Evolutionary conservation across 2,113 vertebrate species (phyloP).

Genomic region (Thinocorus orbignyianus): DNA sequence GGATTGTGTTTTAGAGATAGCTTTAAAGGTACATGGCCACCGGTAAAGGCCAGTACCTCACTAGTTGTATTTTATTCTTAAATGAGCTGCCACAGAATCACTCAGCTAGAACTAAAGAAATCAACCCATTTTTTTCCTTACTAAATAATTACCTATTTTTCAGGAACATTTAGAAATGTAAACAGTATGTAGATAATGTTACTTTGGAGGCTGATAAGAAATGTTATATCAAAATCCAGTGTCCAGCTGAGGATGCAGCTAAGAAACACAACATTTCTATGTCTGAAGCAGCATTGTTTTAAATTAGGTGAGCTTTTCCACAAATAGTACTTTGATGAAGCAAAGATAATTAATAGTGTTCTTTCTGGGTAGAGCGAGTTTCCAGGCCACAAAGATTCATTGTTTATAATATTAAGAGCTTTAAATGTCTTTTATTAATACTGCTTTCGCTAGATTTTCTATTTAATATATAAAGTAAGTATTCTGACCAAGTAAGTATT

Average conservation of each 20-base stretch:
- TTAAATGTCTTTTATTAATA: not conserved
- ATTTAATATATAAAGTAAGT: not conserved
- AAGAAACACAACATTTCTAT: not conserved
- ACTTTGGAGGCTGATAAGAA: not conserved
- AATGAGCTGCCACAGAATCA: not conserved
- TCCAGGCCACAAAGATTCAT: not conserved
- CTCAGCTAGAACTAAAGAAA: not conserved
- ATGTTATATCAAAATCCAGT: not conserved
- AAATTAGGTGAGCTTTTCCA: not conserved
- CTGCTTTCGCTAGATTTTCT: not conserved
- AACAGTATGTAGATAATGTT: not conserved
- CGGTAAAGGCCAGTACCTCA: not conserved
- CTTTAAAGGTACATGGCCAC: constrained; percentile 13
- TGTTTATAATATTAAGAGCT: not conserved
- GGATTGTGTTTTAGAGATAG: not conserved
- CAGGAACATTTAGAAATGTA: not conserved
- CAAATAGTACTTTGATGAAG: not conserved
- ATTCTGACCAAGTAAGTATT: not conserved
- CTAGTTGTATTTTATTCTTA: not conserved
- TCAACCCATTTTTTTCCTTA: not conserved
- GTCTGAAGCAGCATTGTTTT: not conserved
- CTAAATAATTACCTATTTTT: not conserved
- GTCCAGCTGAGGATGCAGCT: not conserved
- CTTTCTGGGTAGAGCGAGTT: not conserved
- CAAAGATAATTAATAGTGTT: not conserved